Percentiles rank a stretch among this genome's conserved stretches.
These are phyloP conservation scores for Penaeus japonicus DNA, from an alignment of 1,140 invertebrate species.

Conservation along the genomic window DNA sequence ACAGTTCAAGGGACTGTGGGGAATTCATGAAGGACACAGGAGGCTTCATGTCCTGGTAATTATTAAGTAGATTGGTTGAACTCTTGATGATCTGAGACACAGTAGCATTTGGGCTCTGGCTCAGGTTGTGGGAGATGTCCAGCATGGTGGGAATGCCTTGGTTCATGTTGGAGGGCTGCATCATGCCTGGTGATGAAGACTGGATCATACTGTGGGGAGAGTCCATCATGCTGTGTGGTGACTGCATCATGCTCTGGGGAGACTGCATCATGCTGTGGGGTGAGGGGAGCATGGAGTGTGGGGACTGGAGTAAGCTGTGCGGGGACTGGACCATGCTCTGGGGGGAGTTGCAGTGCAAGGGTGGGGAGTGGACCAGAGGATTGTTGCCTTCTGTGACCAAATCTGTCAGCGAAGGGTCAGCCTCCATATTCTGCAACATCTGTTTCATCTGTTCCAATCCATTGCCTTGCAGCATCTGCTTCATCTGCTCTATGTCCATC, in stretches of 20 bases:
- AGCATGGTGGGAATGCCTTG: constrained; percentile 42
- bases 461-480: constrained; percentile 45
- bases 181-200: constrained; percentile 37
- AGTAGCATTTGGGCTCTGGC: constrained; percentile 47
- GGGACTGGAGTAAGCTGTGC: constrained; percentile 44
- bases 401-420: constrained; percentile 8
- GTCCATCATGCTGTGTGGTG: constrained; percentile 41
- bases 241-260: constrained; percentile 47
- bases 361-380: constrained; percentile 25
- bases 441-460: constrained; percentile 50
- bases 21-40: constrained; percentile 45
- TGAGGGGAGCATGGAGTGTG: constrained; percentile 39
- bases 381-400: background rate
- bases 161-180: constrained; percentile 42
- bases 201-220: constrained; percentile 47
- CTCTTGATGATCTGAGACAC: constrained; percentile 40
- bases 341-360: constrained; percentile 30
- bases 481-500: constrained; percentile 52
- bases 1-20: constrained; percentile 44
- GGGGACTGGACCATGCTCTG: constrained; percentile 50
- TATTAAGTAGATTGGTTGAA: constrained; percentile 33
- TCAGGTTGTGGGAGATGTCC: constrained; percentile 45
- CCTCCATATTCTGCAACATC: constrained; percentile 47
- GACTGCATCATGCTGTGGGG: constrained; percentile 49
- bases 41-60: constrained; percentile 50